Percentiles rank a stretch among this genome's conserved stretches.
Evolutionary conservation across 2,797 vertebrate species (phyloP).

Genomic region (Ctenopoma kingsleyae): DNA sequence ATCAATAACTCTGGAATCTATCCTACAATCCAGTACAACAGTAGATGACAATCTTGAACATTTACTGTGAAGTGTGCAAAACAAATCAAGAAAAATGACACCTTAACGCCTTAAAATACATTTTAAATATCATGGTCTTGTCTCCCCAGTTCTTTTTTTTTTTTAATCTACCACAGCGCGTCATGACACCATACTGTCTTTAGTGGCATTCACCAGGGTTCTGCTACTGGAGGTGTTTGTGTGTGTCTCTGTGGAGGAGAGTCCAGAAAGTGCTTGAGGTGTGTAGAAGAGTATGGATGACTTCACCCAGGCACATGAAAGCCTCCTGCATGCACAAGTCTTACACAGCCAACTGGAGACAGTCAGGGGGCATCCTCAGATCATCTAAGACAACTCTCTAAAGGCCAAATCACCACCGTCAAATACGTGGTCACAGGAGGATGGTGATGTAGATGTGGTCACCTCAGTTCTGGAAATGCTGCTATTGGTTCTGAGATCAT

Average conservation of each 20-base stretch:
- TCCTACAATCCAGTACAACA: conserved; percentile 58
- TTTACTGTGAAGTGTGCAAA: conserved; percentile 56
- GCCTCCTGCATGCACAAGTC: conserved; percentile 45
- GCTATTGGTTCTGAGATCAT: conserved; percentile 19
- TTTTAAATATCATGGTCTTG: conserved; percentile 14
- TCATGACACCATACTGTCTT: conserved; percentile 36
- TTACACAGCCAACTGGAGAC: conserved; percentile 38
- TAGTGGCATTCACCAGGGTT: conserved; percentile 26
- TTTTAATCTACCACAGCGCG: conserved; percentile 12
- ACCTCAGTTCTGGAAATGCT: conserved; percentile 34
- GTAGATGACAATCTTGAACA: conserved; percentile 62
- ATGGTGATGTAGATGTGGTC: background rate
- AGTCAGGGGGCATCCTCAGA: conserved; percentile 25
- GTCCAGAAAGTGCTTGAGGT: conserved; percentile 62
- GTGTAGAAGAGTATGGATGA: conserved; percentile 47
- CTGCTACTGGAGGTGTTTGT: conserved; percentile 50
- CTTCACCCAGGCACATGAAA: conserved; percentile 35
- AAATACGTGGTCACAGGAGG: conserved; percentile 12
- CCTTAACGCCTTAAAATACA: conserved; percentile 25
- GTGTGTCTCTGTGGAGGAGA: conserved; percentile 52
- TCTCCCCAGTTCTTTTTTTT: conserved; percentile 9
- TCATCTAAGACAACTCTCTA: conserved; percentile 28
- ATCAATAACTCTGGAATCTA: conserved; percentile 32
- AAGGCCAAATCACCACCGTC: conserved; percentile 27
- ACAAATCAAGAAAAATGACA: conserved; percentile 49